phyloP scores from a whole-genome alignment of 2,797 vertebrate genomes.

The Pseudopleuronectes americanus region DNA sequence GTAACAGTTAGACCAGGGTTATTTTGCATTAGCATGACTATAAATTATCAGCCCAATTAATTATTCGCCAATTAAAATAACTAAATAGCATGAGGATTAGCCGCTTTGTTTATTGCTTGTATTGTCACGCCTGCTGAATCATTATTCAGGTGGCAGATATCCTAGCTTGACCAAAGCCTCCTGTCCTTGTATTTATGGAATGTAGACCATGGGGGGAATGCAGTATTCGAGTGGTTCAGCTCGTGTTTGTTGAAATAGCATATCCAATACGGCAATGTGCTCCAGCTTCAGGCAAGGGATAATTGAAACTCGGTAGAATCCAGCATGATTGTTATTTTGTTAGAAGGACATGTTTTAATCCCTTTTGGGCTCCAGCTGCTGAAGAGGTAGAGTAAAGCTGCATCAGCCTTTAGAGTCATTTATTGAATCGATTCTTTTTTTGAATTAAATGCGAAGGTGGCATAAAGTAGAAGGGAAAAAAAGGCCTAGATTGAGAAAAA shows the following conservation, averaged over 20 bases:
- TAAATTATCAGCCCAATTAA: conserved; percentile 48
- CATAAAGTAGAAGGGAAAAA: background rate
- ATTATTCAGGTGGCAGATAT: conserved; percentile 52
- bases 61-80: conserved; percentile 59
- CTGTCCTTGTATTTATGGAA: conserved; percentile 44
- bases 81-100: conserved; percentile 50
- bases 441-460: conserved; percentile 21
- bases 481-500: conserved; percentile 8
- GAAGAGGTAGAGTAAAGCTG: conserved; percentile 31
- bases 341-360: conserved; percentile 46
- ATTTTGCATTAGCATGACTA: background rate
- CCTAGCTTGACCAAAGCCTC: conserved; percentile 27
- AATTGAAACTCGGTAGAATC: conserved; percentile 59
- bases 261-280: conserved; percentile 39
- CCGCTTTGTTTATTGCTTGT: conserved; percentile 34
- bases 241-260: conserved; percentile 49
- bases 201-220: conserved; percentile 30
- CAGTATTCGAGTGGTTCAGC: conserved; percentile 32
- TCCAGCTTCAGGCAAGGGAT: conserved; percentile 45
- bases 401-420: conserved; percentile 15
- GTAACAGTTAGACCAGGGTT: background rate
- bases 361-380: conserved; percentile 23
- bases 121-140: conserved; percentile 42
- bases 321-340: conserved; percentile 53
- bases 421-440: conserved; percentile 29